Evolutionary conservation across 2,888 invertebrate species (phyloP).

Genomic region (Orchesellides sinensis): DNA sequence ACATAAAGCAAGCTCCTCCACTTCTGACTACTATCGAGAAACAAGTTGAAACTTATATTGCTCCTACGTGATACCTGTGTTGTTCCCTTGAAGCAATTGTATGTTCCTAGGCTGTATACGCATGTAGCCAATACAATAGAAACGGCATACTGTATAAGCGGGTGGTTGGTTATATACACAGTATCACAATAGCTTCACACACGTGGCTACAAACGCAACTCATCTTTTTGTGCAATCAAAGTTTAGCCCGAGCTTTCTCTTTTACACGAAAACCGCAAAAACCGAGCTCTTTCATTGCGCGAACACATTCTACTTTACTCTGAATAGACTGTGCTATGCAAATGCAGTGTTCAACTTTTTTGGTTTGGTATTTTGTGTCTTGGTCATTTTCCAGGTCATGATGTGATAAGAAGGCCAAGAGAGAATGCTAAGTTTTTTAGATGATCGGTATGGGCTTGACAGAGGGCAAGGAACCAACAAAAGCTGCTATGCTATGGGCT

Average conservation of each 20-base stretch:
- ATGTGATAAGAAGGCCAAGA: not conserved
- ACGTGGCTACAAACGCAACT: too few species aligned
- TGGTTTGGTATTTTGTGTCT: not conserved
- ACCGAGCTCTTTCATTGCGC: not conserved
- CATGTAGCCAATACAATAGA: too few species aligned
- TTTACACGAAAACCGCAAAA: not conserved
- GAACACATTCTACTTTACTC: not conserved
- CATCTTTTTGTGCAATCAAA: not conserved
- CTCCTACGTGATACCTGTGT: constrained; percentile 7
- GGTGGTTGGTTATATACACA: too few species aligned
- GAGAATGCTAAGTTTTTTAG: too few species aligned
- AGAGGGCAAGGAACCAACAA: too few species aligned
- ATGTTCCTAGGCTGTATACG: too few species aligned
- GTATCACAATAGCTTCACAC: too few species aligned
- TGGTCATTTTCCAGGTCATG: constrained; percentile 8
- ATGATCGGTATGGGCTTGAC: too few species aligned
- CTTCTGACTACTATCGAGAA: not conserved
- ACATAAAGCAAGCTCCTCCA: not conserved
- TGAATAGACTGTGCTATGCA: not conserved
- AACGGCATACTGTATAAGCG: too few species aligned
- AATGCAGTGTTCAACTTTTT: not conserved
- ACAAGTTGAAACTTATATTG: constrained; percentile 6
- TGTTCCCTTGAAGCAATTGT: not conserved
- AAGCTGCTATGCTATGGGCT: too few species aligned
- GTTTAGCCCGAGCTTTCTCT: not conserved